Evolutionary conservation across 2,113 vertebrate genomes (phyloP).

Genomic region (Oenanthe oenanthe): DNA sequence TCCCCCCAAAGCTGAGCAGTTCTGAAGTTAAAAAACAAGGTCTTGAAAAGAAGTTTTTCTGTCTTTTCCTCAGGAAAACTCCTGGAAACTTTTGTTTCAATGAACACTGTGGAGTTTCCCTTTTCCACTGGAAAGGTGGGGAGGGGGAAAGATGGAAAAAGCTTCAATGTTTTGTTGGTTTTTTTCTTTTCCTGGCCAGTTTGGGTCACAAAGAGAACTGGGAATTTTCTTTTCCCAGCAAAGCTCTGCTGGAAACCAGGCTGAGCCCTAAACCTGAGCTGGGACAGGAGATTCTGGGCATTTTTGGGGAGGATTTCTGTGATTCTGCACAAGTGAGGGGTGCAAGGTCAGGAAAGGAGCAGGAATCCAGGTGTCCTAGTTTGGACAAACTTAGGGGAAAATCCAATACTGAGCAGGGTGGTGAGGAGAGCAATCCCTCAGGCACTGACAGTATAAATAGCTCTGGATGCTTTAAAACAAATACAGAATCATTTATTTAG

Average conservation of each 20-base stretch:
- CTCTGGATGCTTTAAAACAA: neutral
- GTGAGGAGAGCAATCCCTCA: neutral
- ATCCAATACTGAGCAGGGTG: neutral
- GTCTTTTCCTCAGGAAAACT: neutral
- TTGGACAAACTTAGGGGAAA: too few relatives aligned
- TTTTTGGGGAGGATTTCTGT: accelerated
- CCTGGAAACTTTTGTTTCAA: neutral
- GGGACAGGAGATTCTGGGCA: accelerated
- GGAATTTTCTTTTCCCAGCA: neutral
- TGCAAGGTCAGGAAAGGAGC: neutral
- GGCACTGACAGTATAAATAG: neutral
- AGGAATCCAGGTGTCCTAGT: neutral
- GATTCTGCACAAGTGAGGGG: neutral
- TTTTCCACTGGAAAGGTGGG: neutral
- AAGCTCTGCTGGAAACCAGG: neutral
- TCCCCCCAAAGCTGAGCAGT: accelerated
- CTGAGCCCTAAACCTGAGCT: neutral
- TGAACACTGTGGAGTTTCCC: accelerated
- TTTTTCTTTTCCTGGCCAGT: neutral
- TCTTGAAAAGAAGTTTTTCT: neutral
- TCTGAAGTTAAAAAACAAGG: accelerated
- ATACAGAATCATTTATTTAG: neutral
- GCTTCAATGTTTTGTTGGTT: neutral
- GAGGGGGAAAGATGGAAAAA: neutral
- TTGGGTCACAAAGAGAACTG: neutral